Evolutionary conservation across 2,113 vertebrate species (phyloP), one percentile per base, ranked within the genome.

Genomic region (Centrocercus urophasianus): DNA sequence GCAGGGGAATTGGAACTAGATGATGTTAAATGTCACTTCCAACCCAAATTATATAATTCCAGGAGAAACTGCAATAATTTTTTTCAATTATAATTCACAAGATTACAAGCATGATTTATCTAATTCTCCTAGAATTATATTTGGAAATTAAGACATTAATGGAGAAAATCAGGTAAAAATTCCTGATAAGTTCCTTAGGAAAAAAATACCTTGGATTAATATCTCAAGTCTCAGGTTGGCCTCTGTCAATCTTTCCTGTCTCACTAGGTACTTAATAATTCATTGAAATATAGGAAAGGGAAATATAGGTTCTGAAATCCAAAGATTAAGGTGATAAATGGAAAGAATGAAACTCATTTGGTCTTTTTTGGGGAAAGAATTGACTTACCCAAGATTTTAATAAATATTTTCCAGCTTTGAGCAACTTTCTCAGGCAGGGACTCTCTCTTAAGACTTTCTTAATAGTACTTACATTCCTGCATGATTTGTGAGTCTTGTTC

Each of bases 101-200:
- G 84, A 30, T 73, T 34, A n/a, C 8, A 5, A 91, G 50, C 73
- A 64, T 85, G 82, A 91, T 93, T 95, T 93, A 94, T 96, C 74
- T 91, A 83, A 94, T 93, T 95, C 92, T 91, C n/a, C 70, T 80
- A 70, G 85, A 96, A 93, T 28, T 89, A 75, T 94, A 94, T 81
- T 95, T 92, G 93, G 95, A 96, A 96, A 93, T 95, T 80, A 93
- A 93, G 90, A 85, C 85, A 71, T 91, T 96, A 96, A 96, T 94
- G n/a, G 64, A 22, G 78, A 95, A 93, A 83, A 95, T 89, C 24
- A 74, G 75, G 45, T 80, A 95, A 93, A 85, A 67, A 65, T 57
- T 52, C n/a, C 34, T 83, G 85, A 45, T 88, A 11, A 4, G 0
- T 50, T 95, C 48, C 50, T 95, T 86, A 73, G 72, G 60, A 96